Conservation (phyloP, 2,113 vertebrate genomes). For the Halcyon malimbica region DNA sequence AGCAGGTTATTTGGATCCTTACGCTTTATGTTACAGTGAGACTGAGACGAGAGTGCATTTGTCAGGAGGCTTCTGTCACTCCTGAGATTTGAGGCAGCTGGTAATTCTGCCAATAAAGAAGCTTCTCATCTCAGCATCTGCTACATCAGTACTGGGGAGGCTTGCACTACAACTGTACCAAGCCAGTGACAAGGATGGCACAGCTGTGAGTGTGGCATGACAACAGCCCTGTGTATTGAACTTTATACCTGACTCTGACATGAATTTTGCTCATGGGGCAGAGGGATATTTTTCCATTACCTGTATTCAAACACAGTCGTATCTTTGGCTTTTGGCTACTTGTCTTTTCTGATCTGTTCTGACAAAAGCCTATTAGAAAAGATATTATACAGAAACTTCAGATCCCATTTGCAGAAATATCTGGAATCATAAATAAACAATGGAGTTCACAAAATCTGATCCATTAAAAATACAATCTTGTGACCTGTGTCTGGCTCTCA, state of each 20-base stretch:
- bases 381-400: not conserved
- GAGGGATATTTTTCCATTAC: not conserved
- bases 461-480: not conserved
- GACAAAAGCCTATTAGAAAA: not conserved
- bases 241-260: not conserved
- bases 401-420: not conserved
- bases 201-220: not conserved
- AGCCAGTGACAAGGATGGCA: not conserved
- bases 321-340: not conserved
- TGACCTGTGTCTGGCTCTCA: not conserved
- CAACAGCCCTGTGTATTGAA: not conserved
- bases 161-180: not conserved
- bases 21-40: not conserved
- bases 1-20: not conserved
- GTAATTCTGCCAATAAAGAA: not conserved
- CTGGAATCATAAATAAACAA: constrained; percentile 2
- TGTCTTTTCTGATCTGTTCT: not conserved
- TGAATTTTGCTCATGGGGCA: not conserved
- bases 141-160: not conserved
- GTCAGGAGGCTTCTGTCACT: not conserved
- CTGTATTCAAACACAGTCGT: not conserved
- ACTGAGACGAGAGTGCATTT: not conserved
- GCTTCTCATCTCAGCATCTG: not conserved
- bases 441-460: not conserved
- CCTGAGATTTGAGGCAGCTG: not conserved